Conservation (phyloP, 2,797 vertebrate genomes). For the Spinibarbus caldwelli region DNA sequence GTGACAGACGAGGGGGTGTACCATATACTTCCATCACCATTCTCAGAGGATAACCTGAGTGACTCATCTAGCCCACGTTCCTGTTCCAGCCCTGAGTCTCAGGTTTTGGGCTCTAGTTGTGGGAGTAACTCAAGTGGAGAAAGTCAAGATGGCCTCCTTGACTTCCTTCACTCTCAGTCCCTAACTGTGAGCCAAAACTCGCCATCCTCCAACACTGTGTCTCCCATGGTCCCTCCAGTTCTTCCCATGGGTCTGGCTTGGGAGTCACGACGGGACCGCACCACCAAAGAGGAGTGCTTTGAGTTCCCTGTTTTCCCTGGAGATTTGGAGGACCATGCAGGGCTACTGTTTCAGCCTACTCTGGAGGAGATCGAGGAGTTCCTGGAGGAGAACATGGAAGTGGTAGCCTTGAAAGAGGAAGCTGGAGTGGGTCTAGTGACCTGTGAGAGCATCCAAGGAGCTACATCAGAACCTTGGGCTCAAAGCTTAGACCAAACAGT, state of each 20-base stretch:
- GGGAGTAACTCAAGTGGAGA: slow-evolving; percentile 82
- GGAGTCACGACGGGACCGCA: slow-evolving; percentile 74
- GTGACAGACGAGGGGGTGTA: slow-evolving; percentile 83
- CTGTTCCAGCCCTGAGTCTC: slow-evolving; percentile 91
- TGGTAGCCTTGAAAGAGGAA: slow-evolving; percentile 77
- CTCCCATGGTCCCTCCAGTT: slow-evolving; percentile 60
- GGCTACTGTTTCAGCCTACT: slow-evolving; percentile 92
- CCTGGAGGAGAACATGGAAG: slow-evolving; percentile 95
- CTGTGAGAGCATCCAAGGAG: slow-evolving; percentile 43
- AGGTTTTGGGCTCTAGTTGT: slow-evolving; percentile 88
- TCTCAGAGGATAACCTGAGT: slow-evolving; percentile 90
- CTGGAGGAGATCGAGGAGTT: slow-evolving; percentile 99
- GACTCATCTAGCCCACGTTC: slow-evolving; percentile 92
- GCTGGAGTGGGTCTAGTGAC: slow-evolving; percentile 56
- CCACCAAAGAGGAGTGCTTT: slow-evolving; percentile 85
- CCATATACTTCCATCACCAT: slow-evolving; percentile 87
- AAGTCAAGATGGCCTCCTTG: slow-evolving; percentile 90
- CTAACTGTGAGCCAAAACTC: slow-evolving; percentile 73
- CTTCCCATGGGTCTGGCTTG: slow-evolving; percentile 79
- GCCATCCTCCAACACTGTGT: slow-evolving; percentile 18
- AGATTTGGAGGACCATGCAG: slow-evolving; percentile 83
- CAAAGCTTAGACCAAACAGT: slow-evolving; percentile 79
- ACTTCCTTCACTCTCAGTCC: slow-evolving; percentile 89
- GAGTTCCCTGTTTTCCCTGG: slow-evolving; percentile 81
- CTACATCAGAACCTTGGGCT: slow-evolving; percentile 69